A percentile compares a stretch with the other conserved stretches of the same genome.
These are phyloP conservation scores for Anguilla obscura DNA, from an alignment of 2,797 vertebrate species.

Conservation along the genomic window DNA sequence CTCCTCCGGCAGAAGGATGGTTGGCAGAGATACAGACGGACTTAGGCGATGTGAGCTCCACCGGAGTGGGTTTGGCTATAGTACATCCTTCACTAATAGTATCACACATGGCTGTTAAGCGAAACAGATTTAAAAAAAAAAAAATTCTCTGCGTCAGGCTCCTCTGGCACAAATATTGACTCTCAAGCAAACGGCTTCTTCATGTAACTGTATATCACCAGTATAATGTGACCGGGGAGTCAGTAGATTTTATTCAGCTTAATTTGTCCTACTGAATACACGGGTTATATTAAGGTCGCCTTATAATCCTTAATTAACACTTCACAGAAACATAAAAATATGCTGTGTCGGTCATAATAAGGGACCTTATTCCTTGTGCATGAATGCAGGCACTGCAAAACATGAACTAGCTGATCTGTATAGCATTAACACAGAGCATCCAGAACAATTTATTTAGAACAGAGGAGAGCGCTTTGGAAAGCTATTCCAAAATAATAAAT, in stretches of 20 bases:
- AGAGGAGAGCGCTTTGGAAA: background rate
- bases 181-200: background rate
- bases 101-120: background rate
- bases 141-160: background rate
- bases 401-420: background rate
- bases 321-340: background rate
- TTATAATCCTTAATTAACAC: background rate
- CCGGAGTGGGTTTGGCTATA: background rate
- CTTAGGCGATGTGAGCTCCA: background rate
- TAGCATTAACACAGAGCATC: background rate
- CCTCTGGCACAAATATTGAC: background rate
- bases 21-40: slow-evolving; percentile 9
- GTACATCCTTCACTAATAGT: background rate
- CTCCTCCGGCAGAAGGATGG: slow-evolving; percentile 1
- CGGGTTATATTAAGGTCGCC: background rate
- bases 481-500: background rate
- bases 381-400: background rate
- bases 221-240: background rate
- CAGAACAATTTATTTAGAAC: background rate
- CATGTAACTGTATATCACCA: background rate
- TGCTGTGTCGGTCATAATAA: background rate
- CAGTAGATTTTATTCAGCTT: background rate
- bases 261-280: background rate
- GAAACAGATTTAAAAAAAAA: background rate
- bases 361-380: background rate